Conservation (phyloP, 37 sponge, comb jelly and placozoan species). For the Dysidea cf. avara region DNA sequence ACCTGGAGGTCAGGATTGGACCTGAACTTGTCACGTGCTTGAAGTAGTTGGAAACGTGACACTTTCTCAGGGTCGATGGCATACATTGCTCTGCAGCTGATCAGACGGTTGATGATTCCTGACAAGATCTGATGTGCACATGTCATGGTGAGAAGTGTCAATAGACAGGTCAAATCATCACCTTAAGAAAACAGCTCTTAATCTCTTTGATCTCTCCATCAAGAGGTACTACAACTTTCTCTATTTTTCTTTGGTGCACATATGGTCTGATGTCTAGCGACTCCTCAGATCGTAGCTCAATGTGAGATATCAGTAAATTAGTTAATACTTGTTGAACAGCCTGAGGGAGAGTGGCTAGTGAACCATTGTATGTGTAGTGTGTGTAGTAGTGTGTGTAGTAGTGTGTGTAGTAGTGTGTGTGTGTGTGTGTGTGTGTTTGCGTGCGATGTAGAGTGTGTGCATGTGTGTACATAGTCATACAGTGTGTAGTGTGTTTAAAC, state of each 20-base stretch:
- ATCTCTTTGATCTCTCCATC: slow-evolving; percentile 78
- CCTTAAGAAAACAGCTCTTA: slow-evolving; percentile 53
- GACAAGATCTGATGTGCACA: slow-evolving; percentile 64
- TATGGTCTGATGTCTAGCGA: slow-evolving; percentile 91
- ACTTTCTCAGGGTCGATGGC: slow-evolving; percentile 55
- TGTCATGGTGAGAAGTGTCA: background rate
- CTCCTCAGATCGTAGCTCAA: slow-evolving; percentile 94
- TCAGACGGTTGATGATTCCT: slow-evolving; percentile 58
- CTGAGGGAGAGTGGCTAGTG: slow-evolving; percentile 41
- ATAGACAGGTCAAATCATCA: too few species aligned
- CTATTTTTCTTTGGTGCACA: slow-evolving; percentile 79
- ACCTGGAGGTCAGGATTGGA: slow-evolving; percentile 3
- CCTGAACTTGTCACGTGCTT: slow-evolving; percentile 75
- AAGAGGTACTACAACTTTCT: slow-evolving; percentile 85
- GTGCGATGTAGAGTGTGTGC: too few species aligned
- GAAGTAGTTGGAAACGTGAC: slow-evolving; percentile 74
- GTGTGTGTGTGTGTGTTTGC: too few species aligned
- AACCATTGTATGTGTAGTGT: background rate
- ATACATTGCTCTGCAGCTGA: slow-evolving; percentile 59
- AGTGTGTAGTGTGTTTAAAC: background rate
- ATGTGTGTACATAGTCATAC: background rate
- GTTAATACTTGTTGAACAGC: slow-evolving; percentile 92
- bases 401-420: too few species aligned
- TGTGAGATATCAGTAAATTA: slow-evolving; percentile 87
- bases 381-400: too few species aligned